Conservation (phyloP, 37 sponge, comb jelly and placozoan genomes). For the Tethya wilhelma region DNA sequence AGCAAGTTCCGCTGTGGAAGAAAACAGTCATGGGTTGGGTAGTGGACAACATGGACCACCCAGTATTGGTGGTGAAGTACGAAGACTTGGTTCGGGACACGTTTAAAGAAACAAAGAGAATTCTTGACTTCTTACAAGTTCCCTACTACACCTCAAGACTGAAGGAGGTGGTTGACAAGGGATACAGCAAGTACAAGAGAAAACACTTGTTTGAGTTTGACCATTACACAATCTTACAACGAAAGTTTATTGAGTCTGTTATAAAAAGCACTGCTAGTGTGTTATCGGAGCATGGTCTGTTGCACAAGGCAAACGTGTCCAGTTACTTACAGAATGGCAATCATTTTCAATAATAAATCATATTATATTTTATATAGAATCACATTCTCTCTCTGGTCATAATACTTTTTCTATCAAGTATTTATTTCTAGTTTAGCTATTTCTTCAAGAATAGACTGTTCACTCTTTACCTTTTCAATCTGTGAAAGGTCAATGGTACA, state of each 20-base stretch:
- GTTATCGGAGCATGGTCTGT: not conserved
- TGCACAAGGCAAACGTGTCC: not conserved
- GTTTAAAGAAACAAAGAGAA: not conserved
- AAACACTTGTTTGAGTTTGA: conserved; percentile 1
- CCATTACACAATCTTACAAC: conserved; percentile 40
- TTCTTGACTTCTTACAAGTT: conserved; percentile 33
- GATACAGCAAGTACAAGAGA: conserved; percentile 31
- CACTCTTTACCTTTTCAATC: conserved; percentile 68
- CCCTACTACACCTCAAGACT: conserved; percentile 28
- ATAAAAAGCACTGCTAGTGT: not conserved
- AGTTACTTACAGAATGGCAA: not conserved
- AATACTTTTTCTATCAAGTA: not conserved
- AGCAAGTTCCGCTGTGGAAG: conserved; percentile 16
- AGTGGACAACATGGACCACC: conserved; percentile 19
- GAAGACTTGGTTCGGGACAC: conserved; percentile 20
- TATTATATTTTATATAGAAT: too few species aligned
- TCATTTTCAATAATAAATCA: too few species aligned
- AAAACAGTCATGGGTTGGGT: conserved; percentile 29
- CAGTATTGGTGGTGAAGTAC: conserved; percentile 38
- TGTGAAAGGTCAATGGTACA: not conserved
- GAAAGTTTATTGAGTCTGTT: not conserved
- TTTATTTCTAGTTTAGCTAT: conserved; percentile 60
- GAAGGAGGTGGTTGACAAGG: conserved; percentile 7
- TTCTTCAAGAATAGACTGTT: conserved; percentile 59
- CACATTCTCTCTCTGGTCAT: not conserved